Base-by-base conservation (phyloP, 2,113 vertebrate genomes). In the Larimichthys polyactis region DNA sequence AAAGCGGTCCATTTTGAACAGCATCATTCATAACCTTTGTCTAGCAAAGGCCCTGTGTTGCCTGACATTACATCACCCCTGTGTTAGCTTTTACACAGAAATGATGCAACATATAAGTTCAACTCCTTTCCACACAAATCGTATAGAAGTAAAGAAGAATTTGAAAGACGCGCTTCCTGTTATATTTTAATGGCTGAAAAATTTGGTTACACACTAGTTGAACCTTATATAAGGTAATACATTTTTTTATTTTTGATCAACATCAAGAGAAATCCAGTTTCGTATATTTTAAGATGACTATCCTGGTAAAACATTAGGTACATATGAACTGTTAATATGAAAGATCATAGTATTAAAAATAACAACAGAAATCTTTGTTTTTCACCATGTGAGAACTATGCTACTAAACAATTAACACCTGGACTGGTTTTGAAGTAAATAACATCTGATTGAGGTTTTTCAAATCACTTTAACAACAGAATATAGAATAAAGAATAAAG, bases 51-150 rank as follows among this genome's bases (percentile, higher is more conserved):
- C 81, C 83, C 82, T 75, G 80, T 89, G 85, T 93, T 94, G 90
- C 91, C 86, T 81, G 87, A 85, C 88, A 89, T 95, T 94, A 92
- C 93, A 95, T 94, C 93, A 94, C 83, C 90, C 57, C 69, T 52
- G 59, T 79, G 70, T 57, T 79, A 73, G 64, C 81, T 89, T 87
- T 87, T 90, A 86, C 88, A 86, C 81, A 80, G 75, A 89, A 84
- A 88, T 94, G 90, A 94, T 86, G 86, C 79, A 92, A 94, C 79
- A 40, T 70, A 57, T 77, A 83, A 81, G 82, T 78, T 90, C 76
- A 86, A 85, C 68, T 88, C 49, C 15, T 27, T 51, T 70, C 52
- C 59, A 80, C 57, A 20, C 49, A 10, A 29, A 52, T 49, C 11
- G 43, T 68, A 51, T 46, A 29, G 16, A 72, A 27, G 54, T 24